A percentile compares a stretch with the other conserved stretches of the same genome.
Conservation (phyloP, 2,797 vertebrate species). For the Falco berigora region DNA sequence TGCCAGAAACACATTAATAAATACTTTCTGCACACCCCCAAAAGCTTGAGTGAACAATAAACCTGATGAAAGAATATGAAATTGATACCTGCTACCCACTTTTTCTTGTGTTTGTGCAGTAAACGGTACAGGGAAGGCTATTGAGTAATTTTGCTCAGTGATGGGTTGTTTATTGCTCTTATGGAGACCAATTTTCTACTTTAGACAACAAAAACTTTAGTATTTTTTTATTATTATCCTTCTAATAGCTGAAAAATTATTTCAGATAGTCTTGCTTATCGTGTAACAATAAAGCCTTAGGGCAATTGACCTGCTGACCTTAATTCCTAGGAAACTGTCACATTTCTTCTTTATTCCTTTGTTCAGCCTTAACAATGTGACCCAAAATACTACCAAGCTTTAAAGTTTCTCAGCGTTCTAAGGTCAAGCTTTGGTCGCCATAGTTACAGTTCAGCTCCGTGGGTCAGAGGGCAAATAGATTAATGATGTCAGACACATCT, state of each 20-base stretch:
- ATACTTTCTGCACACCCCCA: neutral
- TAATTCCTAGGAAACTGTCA: slow-evolving; percentile 82
- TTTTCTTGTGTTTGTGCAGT: neutral
- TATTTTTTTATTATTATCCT: neutral
- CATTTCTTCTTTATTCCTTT: slow-evolving; percentile 77
- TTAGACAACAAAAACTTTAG: slow-evolving; percentile 27
- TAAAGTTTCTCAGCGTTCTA: slow-evolving; percentile 75
- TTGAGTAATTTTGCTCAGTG: slow-evolving; percentile 23
- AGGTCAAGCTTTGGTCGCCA: slow-evolving; percentile 76
- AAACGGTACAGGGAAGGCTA: neutral
- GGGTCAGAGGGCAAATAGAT: slow-evolving; percentile 77
- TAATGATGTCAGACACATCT: slow-evolving; percentile 78
- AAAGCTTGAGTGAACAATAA: slow-evolving; percentile 18
- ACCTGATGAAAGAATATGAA: neutral
- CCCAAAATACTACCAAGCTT: slow-evolving; percentile 73
- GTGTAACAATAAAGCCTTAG: slow-evolving; percentile 73
- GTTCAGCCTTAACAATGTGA: slow-evolving; percentile 74
- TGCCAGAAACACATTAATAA: neutral
- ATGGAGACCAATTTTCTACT: slow-evolving; percentile 29
- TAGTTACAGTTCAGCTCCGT: slow-evolving; percentile 73
- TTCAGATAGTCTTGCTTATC: slow-evolving; percentile 68
- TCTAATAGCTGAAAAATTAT: slow-evolving; percentile 65
- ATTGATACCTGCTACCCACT: neutral
- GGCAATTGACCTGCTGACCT: slow-evolving; percentile 80
- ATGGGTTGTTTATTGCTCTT: neutral